Conservation (phyloP, 2,113 vertebrate genomes). For the Lanius collurio region DNA sequence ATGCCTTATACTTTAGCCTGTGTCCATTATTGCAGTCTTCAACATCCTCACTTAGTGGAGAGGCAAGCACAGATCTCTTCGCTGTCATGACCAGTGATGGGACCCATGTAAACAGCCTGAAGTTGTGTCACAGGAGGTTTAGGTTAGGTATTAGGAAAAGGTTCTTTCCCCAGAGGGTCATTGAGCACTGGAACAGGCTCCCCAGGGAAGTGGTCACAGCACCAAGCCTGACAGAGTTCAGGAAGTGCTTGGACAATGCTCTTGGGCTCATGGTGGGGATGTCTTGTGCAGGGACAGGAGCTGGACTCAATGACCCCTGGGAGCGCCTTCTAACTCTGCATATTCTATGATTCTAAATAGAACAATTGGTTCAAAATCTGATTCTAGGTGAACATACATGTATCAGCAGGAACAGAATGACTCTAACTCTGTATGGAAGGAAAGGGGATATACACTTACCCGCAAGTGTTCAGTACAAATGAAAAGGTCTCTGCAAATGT, state of each 20-base stretch:
- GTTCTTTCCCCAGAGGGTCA: neutral
- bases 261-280: neutral
- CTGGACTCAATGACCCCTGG: neutral
- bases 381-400: neutral
- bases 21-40: neutral
- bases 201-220: neutral
- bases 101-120: neutral
- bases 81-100: neutral
- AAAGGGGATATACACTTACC: slow-evolving; percentile 37
- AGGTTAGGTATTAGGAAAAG: neutral
- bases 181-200: neutral
- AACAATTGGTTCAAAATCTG: neutral
- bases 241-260: neutral
- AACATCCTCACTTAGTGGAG: neutral
- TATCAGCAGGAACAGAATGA: neutral
- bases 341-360: neutral
- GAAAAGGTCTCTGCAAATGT: slow-evolving; percentile 74
- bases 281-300: neutral
- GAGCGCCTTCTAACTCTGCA: neutral
- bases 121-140: neutral
- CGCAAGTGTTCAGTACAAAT: slow-evolving; percentile 78
- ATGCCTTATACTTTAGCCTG: neutral
- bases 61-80: neutral
- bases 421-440: neutral
- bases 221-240: neutral